Evolutionary conservation across 2,888 invertebrate species (phyloP).

Genomic region (Caenorhabditis japonica): DNA sequence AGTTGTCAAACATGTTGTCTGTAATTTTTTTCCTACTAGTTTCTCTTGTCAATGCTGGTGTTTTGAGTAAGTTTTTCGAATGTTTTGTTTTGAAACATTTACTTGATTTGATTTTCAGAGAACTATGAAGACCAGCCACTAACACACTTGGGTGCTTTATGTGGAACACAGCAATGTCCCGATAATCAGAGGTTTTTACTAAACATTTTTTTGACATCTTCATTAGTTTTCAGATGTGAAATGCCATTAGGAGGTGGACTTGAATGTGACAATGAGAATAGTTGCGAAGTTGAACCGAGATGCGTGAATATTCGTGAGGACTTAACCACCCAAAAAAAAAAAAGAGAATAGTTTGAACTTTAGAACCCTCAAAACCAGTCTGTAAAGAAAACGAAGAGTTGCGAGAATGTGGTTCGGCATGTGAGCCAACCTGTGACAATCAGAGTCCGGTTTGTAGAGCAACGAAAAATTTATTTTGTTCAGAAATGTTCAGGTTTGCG

Average conservation of each 20-base stretch:
- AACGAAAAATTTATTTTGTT: background rate
- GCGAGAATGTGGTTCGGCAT: constrained; percentile 19
- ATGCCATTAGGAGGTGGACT: constrained; percentile 4
- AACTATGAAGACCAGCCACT: constrained; percentile 20
- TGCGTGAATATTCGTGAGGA: constrained; percentile 21
- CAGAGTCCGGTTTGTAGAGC: constrained; percentile 5
- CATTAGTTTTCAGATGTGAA: constrained; percentile 6
- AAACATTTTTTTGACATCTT: background rate
- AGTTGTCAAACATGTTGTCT: too few relatives aligned
- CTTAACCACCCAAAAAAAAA: background rate
- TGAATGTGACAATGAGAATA: constrained; percentile 23
- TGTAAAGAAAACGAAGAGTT: constrained; percentile 38
- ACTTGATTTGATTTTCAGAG: constrained; percentile 4
- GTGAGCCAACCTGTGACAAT: constrained; percentile 40
- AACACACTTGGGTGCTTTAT: background rate
- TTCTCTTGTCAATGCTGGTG: constrained; percentile 3
- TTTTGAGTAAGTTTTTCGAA: constrained; percentile 23
- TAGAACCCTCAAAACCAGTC: constrained; percentile 12
- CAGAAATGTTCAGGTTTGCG: constrained; percentile 11
- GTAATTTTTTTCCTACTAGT: background rate
- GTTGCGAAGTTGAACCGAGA: constrained; percentile 6
- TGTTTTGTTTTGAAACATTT: background rate
- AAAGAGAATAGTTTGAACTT: background rate
- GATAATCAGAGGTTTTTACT: constrained; percentile 19
- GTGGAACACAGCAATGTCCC: constrained; percentile 22